A percentile compares a stretch with the other conserved stretches of the same genome.
Evolutionary conservation across 2,888 invertebrate genomes (phyloP).

Genomic region (Periphyllus acericola): DNA sequence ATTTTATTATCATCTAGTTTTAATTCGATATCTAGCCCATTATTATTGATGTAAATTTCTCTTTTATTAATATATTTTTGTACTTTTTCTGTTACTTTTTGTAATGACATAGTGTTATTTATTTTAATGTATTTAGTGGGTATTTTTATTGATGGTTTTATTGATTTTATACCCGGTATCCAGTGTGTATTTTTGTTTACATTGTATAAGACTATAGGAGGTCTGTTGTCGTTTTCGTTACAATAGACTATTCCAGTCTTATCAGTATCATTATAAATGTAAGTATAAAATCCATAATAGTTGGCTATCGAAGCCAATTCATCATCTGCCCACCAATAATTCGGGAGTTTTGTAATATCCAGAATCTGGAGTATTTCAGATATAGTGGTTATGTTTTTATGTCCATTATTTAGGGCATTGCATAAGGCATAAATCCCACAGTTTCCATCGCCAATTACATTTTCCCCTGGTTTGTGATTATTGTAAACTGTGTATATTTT

Average conservation of each 20-base stretch:
- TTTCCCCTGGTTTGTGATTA: not conserved
- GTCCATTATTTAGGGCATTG: not conserved
- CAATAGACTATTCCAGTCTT: not conserved
- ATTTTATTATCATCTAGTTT: too few relatives aligned
- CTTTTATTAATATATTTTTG: too few relatives aligned
- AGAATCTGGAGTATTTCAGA: too few relatives aligned
- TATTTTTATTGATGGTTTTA: not conserved
- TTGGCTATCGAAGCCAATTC: not conserved
- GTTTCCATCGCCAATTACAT: not conserved
- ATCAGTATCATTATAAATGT: not conserved
- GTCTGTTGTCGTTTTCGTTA: not conserved
- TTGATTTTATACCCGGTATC: not conserved
- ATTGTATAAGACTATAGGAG: not conserved
- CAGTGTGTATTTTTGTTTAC: not conserved
- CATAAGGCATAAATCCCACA: not conserved
- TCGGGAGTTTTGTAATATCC: not conserved
- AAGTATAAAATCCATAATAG: not conserved
- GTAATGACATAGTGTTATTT: not conserved
- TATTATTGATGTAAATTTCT: too few relatives aligned
- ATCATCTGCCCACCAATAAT: not conserved
- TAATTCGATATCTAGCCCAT: too few relatives aligned
- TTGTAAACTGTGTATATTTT: too few relatives aligned
- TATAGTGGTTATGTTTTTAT: too few relatives aligned
- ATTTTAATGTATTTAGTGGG: not conserved
- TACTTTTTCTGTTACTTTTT: not conserved